phyloP scores from a whole-genome alignment of 2,113 vertebrate species.

The Bos javanicus region DNA sequence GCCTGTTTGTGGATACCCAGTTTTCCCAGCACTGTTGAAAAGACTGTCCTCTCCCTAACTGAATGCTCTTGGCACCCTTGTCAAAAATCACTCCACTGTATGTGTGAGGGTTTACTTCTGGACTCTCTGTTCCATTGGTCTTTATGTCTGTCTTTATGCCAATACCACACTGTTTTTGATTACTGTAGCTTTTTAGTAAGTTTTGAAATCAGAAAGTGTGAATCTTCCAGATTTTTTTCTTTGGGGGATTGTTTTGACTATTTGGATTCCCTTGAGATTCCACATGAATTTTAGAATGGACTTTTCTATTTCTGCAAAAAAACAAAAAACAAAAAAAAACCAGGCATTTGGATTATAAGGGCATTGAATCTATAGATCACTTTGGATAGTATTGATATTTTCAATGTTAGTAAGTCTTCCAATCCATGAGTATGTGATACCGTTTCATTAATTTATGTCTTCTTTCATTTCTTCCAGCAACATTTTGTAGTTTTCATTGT shows the following conservation, averaged over 20 bases:
- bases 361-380: neutral
- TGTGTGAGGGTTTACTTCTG: neutral
- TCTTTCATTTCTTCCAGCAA: neutral
- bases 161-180: neutral
- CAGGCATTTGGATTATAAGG: neutral
- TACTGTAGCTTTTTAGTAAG: neutral
- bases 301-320: neutral
- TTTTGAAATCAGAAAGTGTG: neutral
- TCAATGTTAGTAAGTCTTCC: neutral
- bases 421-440: neutral
- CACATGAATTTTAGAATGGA: neutral
- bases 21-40: neutral
- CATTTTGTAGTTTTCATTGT: neutral
- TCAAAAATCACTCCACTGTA: neutral
- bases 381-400: neutral
- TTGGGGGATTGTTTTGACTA: neutral
- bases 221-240: neutral
- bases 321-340: neutral
- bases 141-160: neutral
- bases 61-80: neutral
- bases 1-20: no score
- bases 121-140: neutral
- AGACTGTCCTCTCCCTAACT: neutral
- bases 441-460: neutral
- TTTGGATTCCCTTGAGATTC: neutral